Evolutionary conservation across 1,140 invertebrate genomes (phyloP), one percentile per base, ranked within the genome.

Genomic region (Nymphalis io): DNA sequence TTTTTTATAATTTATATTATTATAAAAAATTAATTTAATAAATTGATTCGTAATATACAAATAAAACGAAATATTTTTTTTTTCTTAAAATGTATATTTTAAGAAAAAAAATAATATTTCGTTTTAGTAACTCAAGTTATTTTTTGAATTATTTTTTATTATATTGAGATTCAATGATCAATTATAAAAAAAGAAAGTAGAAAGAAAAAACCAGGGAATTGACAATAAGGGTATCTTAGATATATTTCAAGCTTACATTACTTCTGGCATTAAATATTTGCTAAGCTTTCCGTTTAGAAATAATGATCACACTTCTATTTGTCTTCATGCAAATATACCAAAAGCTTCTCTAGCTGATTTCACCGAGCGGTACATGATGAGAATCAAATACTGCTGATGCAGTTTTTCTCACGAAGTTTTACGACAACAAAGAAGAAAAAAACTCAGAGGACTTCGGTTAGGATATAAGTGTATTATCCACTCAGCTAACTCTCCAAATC

Each of bases 211-310:
- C 68, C 78, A 85, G 80, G 80, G 75, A 85, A 73, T 75, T 75
- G 83, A 85, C 83, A 85, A 85, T 85, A 85, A 85, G 70, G 76
- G 59, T 73, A 66, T 44, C 58, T 64, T 64, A 64, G 38, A 16
- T 64, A 40, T 55, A 63, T 23, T 8, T 40, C 51, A 64, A 55
- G 62, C 46, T 40, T 64, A 18, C 57, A 55, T 33, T 46, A 33
- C 51, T 64, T 64, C 51, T 11, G 51, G 20, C 48, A 63, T 63
- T 51, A 51, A 55, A 55, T 55, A 12, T 55, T 27, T 23, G 51
- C 23, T 15, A 27, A 27, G 51, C 51, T 55, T 55, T 21, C 13
- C 8, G 13, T 55, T 27, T 15, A 55, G 11, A 51, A 42, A 42
- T 15, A 42, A 51, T 51, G 3, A 51, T 51, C 44, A n/a, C 4